Conservation (phyloP, 1,140 invertebrate genomes). For the Chymomyza costata region DNA sequence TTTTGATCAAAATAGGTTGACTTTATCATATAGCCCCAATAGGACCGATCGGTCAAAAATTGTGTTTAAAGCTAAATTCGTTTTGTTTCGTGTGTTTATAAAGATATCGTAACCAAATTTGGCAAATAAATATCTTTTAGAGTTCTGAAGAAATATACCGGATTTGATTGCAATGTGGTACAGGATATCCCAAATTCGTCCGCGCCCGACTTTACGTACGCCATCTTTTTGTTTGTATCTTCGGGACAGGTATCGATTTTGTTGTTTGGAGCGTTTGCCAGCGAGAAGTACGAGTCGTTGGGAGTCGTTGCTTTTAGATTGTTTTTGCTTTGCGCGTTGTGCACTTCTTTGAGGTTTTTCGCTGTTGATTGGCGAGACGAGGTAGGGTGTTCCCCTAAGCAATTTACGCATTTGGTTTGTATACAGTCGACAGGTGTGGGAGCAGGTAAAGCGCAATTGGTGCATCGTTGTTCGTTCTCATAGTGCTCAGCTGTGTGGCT, state of each 20-base stretch:
- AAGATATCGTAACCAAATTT: no score
- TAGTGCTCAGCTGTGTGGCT: conserved; percentile 5
- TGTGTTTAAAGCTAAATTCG: no score
- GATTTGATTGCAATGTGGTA: no score
- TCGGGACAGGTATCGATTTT: neutral
- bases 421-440: neutral
- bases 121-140: no score
- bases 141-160: no score
- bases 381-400: conserved; percentile 1
- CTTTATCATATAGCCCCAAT: no score
- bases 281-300: neutral
- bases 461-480: conserved; percentile 3
- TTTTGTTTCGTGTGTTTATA: no score
- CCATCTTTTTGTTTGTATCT: neutral
- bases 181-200: no score
- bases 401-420: conserved; percentile 7
- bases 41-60: no score
- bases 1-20: no score
- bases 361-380: conserved; percentile 6
- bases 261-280: conserved; percentile 1
- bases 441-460: conserved; percentile 4
- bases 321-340: conserved; percentile 4
- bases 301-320: conserved; percentile 5
- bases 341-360: neutral
- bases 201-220: no score